Conservation (phyloP, 30 jellyfish, hydroid and myxozoan genomes). For the Chrysaora quinquecirrha region DNA sequence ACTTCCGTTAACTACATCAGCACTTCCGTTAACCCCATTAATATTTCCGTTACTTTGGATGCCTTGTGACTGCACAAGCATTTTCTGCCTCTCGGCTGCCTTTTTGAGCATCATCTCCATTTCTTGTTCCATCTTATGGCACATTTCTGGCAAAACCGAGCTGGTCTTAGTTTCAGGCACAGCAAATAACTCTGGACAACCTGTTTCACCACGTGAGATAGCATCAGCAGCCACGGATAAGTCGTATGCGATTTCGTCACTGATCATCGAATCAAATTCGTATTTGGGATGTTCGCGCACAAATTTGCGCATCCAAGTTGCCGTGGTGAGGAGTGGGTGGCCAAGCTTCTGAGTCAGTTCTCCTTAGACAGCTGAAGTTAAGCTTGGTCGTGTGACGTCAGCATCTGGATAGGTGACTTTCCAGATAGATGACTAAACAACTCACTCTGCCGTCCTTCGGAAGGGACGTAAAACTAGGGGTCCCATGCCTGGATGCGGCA, state of each 20-base stretch:
- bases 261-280: constrained; percentile 79
- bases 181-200: constrained; percentile 95
- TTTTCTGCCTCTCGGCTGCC: constrained; percentile 46
- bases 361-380: not conserved
- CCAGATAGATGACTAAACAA: too few species aligned
- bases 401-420: too few species aligned
- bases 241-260: constrained; percentile 89
- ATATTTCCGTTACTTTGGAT: not conserved
- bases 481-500: too few species aligned
- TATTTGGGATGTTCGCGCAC: constrained; percentile 86
- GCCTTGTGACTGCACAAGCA: constrained; percentile 6
- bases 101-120: constrained; percentile 65
- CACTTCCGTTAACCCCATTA: too few species aligned
- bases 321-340: constrained; percentile 89
- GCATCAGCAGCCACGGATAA: constrained; percentile 71
- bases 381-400: too few species aligned
- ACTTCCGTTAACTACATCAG: too few species aligned
- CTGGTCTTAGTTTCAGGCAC: constrained; percentile 90
- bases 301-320: constrained; percentile 93
- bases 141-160: constrained; percentile 75
- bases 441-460: too few species aligned
- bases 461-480: too few species aligned
- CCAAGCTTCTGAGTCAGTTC: too few species aligned
- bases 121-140: constrained; percentile 82
- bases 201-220: constrained; percentile 81